phyloP scores from a whole-genome alignment of 2,888 invertebrate species.

The Leptodirus hochenwartii region DNA sequence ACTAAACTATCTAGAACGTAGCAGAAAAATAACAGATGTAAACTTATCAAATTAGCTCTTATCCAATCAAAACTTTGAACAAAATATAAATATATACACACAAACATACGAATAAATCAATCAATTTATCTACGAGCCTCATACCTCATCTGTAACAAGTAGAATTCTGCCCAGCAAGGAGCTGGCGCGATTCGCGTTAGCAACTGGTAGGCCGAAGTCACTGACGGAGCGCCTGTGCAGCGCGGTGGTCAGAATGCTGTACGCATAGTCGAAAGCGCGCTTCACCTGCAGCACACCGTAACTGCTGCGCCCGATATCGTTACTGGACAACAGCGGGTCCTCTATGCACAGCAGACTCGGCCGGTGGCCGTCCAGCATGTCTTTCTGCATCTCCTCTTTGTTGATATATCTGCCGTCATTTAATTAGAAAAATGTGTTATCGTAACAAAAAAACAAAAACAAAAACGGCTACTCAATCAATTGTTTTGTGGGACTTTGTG shows the following conservation, averaged over 20 bases:
- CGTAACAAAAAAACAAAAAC: too few relatives aligned
- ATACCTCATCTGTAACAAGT: constrained; percentile 82
- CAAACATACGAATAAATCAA: too few relatives aligned
- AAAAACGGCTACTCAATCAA: too few relatives aligned
- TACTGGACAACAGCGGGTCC: constrained; percentile 89
- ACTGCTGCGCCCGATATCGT: constrained; percentile 95
- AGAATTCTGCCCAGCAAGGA: constrained; percentile 79
- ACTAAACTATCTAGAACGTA: too few relatives aligned
- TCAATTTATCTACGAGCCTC: too few relatives aligned
- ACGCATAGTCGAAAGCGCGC: constrained; percentile 94
- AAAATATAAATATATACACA: too few relatives aligned
- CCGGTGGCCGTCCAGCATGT: constrained; percentile 87
- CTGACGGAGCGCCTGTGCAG: constrained; percentile 35
- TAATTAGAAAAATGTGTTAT: too few relatives aligned
- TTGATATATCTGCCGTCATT: constrained; percentile 86
- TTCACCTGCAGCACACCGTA: constrained; percentile 81
- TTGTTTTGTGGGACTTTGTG: too few relatives aligned
- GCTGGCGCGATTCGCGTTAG: constrained; percentile 14
- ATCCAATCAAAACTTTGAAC: too few relatives aligned
- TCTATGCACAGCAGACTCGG: constrained; percentile 92
- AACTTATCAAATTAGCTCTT: too few relatives aligned
- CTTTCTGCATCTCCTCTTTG: constrained; percentile 83
- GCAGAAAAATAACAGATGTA: too few relatives aligned
- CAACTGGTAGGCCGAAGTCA: constrained; percentile 25
- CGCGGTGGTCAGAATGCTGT: constrained; percentile 62